Base-by-base conservation (phyloP, 1,140 invertebrate species). In the Aradophagus sp. region DNA sequence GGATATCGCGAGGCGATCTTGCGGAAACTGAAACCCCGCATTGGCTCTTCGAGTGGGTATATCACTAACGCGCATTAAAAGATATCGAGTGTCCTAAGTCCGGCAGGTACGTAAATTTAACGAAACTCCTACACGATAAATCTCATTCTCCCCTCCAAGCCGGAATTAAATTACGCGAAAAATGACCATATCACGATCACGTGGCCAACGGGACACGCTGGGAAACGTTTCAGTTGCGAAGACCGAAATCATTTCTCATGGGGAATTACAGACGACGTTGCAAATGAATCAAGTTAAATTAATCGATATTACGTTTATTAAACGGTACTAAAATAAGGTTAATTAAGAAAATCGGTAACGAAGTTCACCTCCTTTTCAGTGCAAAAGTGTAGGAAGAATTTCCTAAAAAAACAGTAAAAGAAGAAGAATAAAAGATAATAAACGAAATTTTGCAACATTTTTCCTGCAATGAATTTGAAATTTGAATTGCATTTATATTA, bases 41-140 rank as follows among this genome's bases (percentile, higher is more conserved):
- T 47, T 45, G 23, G 39, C 19, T 35, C 52, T 32, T 19, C 27
- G 2, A 1, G 39, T 34, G 62, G 62, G 68, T 66, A 72, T 66
- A 72, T 72, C 69, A 39, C 50, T 61, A 29, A 19, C 48, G 48
- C 38, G 50, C 56, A 58, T 66, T 72, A 72, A 55, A 66, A 66
- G 69, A 62, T 72, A 72, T 66, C 69, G 62, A 62, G 62, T 73
- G 69, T 73, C 69, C 69, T 50, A 62, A 48, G 62, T 44, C 69
- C 58, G 62, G 50, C 62, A 73, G 69, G 69, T 73, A 67, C 62
- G 69, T 73, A 73, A 73, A 67, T 73, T 73, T 45, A 63, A 52
- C 38, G 39, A 42, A 38, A 38, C 50, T 61, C 48, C 36, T 44
- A 45, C 44, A 50, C 34, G 44, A 73, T 73, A 73, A 73, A 73